Percentiles rank a stretch among this genome's conserved stretches.
Evolutionary conservation across 2,113 vertebrate genomes (phyloP).

Genomic region (Anolis carolinensis): DNA sequence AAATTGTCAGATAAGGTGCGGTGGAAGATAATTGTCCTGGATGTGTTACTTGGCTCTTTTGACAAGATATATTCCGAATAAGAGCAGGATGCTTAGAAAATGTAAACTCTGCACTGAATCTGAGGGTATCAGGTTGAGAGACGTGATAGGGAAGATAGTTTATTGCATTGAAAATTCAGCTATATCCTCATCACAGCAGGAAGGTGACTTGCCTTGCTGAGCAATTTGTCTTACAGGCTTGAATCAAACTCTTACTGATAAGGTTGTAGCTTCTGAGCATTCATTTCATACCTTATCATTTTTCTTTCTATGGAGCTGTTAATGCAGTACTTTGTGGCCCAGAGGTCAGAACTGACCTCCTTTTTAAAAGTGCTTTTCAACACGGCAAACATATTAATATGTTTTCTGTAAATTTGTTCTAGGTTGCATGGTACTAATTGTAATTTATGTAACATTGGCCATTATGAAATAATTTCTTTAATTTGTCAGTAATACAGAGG

Average conservation of each 20-base stretch:
- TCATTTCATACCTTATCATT: conserved; percentile 83
- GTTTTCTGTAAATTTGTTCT: conserved; percentile 58
- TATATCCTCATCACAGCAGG: conserved; percentile 79
- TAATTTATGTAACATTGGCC: conserved; percentile 43
- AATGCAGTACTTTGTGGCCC: conserved; percentile 80
- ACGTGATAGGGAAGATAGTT: conserved; percentile 77
- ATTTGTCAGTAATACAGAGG: conserved; percentile 16
- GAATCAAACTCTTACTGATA: conserved; percentile 81
- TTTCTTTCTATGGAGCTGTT: conserved; percentile 78
- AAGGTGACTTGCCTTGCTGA: conserved; percentile 82
- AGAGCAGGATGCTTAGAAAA: conserved; percentile 73
- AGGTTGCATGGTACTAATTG: conserved; percentile 58
- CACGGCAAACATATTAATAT: conserved; percentile 68
- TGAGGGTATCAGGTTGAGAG: conserved; percentile 73
- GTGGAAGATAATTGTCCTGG: conserved; percentile 73
- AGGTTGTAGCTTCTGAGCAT: conserved; percentile 79
- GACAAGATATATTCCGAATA: conserved; percentile 77
- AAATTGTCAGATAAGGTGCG: conserved; percentile 73
- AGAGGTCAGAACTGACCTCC: conserved; percentile 82
- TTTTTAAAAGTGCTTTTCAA: conserved; percentile 77
- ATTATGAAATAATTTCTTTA: conserved; percentile 42
- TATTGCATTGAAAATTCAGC: conserved; percentile 78
- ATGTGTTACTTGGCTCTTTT: conserved; percentile 64
- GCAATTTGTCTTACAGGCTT: conserved; percentile 85
- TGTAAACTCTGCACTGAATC: conserved; percentile 66